These are phyloP conservation scores for Amblyjoppa proteus DNA, from an alignment of 2,888 invertebrate species.

Conservation along the genomic window DNA sequence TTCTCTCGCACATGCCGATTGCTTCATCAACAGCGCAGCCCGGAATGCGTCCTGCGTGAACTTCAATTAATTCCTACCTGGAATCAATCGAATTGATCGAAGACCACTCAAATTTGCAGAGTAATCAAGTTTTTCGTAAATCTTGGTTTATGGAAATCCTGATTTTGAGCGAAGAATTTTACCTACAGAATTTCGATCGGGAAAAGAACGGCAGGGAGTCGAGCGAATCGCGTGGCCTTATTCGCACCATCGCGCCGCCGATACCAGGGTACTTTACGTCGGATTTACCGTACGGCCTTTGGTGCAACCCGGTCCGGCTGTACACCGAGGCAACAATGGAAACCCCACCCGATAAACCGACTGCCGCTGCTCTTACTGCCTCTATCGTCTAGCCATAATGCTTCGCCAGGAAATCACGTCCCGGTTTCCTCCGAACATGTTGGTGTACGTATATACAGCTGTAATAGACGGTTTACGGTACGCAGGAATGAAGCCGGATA, in stretches of 20 bases:
- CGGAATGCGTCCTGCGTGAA: not conserved
- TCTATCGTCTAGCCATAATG: conserved; percentile 58
- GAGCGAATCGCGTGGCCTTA: conserved; percentile 71
- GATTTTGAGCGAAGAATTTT: not conserved
- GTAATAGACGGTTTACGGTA: conserved; percentile 45
- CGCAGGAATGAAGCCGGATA: conserved; percentile 50
- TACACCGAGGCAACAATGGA: conserved; percentile 66
- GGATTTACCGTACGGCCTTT: conserved; percentile 66
- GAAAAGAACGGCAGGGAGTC: conserved; percentile 50
- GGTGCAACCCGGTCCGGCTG: conserved; percentile 42
- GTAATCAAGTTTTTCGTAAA: not conserved
- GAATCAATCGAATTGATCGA: not conserved
- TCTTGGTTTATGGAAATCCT: not conserved
- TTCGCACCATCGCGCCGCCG: conserved; percentile 69
- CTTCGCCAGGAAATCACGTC: conserved; percentile 63
- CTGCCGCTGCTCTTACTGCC: conserved; percentile 51
- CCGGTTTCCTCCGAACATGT: conserved; percentile 60
- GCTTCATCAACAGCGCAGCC: not conserved
- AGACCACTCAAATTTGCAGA: not conserved
- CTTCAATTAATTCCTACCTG: not conserved
- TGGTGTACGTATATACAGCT: conserved; percentile 35
- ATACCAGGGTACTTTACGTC: conserved; percentile 63
- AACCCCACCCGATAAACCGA: conserved; percentile 68
- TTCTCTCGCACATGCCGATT: conserved; percentile 28
- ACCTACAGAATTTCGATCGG: conserved; percentile 3